Percentiles rank a stretch among this genome's conserved stretches.
Evolutionary conservation across 1,140 invertebrate species (phyloP).

Genomic region (Meloidogyne floridensis): DNA sequence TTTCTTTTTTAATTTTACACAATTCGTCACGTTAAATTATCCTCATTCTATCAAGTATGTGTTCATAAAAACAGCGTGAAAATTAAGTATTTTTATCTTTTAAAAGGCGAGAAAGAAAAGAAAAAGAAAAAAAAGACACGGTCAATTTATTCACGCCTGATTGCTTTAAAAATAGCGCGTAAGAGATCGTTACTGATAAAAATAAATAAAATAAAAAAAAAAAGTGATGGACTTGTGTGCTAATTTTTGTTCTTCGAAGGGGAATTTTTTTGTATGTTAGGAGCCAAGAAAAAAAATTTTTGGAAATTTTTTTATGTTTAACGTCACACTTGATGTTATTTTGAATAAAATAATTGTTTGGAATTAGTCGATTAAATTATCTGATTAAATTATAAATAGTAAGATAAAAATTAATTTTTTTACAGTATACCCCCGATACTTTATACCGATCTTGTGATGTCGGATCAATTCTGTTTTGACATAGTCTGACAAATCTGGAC

Average conservation of each 20-base stretch:
- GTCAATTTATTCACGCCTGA: conserved; percentile 30
- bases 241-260: background rate
- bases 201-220: background rate
- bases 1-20: conserved; percentile 1
- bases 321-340: background rate
- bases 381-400: too few relatives aligned
- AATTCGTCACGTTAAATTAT: conserved; percentile 29
- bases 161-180: background rate
- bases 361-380: too few relatives aligned
- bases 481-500: too few relatives aligned
- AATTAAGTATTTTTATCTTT: conserved; percentile 16
- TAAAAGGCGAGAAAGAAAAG: conserved; percentile 13
- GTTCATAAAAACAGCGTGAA: conserved; percentile 23
- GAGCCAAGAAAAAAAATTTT: background rate
- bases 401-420: too few relatives aligned
- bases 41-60: conserved; percentile 7
- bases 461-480: too few relatives aligned
- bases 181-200: background rate
- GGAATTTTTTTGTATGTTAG: background rate
- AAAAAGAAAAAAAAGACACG: background rate
- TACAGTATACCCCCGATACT: too few relatives aligned
- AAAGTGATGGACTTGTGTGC: background rate
- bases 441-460: too few relatives aligned
- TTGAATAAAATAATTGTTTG: too few relatives aligned
- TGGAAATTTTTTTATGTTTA: background rate